phyloP scores from a whole-genome alignment of 2,113 vertebrate species.

The Salminus brasiliensis region DNA sequence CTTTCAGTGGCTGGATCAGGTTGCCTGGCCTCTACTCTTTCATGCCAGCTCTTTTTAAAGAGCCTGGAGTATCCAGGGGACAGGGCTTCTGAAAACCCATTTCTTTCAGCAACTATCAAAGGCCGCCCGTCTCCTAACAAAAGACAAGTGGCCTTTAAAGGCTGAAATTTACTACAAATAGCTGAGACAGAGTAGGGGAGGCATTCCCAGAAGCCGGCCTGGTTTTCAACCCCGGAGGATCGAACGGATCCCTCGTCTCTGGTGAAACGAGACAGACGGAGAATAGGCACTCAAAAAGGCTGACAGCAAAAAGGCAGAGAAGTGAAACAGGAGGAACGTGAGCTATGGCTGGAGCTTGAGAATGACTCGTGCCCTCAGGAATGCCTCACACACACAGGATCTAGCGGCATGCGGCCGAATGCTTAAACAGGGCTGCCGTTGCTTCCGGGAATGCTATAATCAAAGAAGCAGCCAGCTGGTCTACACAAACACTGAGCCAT shows the following conservation, averaged over 20 bases:
- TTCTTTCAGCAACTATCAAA: constrained; percentile 32
- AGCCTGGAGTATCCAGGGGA: constrained; percentile 27
- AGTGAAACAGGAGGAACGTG: constrained; percentile 16
- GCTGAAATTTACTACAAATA: constrained; percentile 47
- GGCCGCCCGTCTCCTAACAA: constrained; percentile 8
- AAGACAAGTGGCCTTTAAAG: constrained; percentile 28
- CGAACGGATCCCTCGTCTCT: background rate
- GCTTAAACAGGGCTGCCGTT: background rate
- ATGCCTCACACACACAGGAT: constrained; percentile 46
- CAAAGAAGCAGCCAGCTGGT: constrained; percentile 45
- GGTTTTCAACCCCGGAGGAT: constrained; percentile 8
- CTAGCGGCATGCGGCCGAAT: background rate
- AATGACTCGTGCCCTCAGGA: constrained; percentile 62
- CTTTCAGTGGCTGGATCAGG: constrained; percentile 65
- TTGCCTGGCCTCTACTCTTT: constrained; percentile 80
- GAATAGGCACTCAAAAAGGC: constrained; percentile 38
- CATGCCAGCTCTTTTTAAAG: constrained; percentile 58
- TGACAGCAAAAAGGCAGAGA: constrained; percentile 31
- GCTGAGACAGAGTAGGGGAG: constrained; percentile 12
- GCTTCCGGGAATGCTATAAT: constrained; percentile 31
- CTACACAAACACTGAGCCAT: constrained; percentile 36
- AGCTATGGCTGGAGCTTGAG: constrained; percentile 19
- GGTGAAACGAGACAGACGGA: constrained; percentile 40
- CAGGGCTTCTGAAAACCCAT: constrained; percentile 44
- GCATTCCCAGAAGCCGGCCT: constrained; percentile 27